These are phyloP conservation scores for Philereme transversata DNA, from an alignment of 2,888 invertebrate genomes.

Conservation along the genomic window DNA sequence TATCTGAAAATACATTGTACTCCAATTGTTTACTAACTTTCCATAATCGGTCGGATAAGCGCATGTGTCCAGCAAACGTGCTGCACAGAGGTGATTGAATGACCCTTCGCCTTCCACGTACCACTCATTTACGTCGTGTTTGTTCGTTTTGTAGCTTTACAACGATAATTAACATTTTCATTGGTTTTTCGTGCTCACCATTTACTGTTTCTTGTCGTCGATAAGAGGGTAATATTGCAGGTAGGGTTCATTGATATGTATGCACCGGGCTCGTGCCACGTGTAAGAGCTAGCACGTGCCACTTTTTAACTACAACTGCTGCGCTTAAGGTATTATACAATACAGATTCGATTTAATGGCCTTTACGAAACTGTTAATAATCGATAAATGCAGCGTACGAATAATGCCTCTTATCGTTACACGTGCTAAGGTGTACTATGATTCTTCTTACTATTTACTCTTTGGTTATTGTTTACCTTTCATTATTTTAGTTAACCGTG, in stretches of 20 bases:
- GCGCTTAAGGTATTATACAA: slow-evolving; percentile 53
- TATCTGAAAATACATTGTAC: slow-evolving; percentile 10
- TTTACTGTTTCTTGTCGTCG: slow-evolving; percentile 62
- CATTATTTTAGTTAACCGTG: neutral
- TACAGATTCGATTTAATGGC: slow-evolving; percentile 57
- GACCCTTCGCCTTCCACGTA: slow-evolving; percentile 56
- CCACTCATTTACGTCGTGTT: slow-evolving; percentile 49
- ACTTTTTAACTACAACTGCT: slow-evolving; percentile 35
- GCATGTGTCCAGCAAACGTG: slow-evolving; percentile 35
- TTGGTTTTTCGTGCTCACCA: slow-evolving; percentile 66
- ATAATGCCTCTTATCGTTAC: slow-evolving; percentile 63
- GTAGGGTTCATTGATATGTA: slow-evolving; percentile 41
- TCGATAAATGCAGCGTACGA: slow-evolving; percentile 55
- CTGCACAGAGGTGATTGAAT: slow-evolving; percentile 43
- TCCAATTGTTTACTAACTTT: slow-evolving; percentile 18
- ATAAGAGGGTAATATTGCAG: slow-evolving; percentile 61
- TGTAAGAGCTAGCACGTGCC: slow-evolving; percentile 55
- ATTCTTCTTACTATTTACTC: slow-evolving; percentile 35
- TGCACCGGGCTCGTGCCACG: slow-evolving; percentile 49
- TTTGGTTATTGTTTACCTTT: slow-evolving; percentile 32
- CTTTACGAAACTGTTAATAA: slow-evolving; percentile 60
- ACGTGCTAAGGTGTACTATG: slow-evolving; percentile 66
- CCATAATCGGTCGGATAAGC: slow-evolving; percentile 22
- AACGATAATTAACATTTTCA: slow-evolving; percentile 68
- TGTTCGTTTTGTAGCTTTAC: slow-evolving; percentile 58